phyloP scores from a whole-genome alignment of 2,113 vertebrate genomes.

The Dromiciops gliroides region DNA sequence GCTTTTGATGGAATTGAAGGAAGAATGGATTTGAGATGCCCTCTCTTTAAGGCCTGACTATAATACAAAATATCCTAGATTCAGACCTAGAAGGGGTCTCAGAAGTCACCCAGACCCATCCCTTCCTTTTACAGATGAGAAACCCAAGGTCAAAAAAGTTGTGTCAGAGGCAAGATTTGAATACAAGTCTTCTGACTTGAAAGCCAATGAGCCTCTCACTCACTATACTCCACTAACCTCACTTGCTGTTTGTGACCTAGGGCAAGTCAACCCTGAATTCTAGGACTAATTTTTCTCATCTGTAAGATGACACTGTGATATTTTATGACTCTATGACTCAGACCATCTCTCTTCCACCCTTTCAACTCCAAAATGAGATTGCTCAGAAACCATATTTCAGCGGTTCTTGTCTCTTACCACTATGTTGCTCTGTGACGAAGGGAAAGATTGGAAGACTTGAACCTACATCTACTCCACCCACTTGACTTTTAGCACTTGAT shows the following conservation, averaged over 20 bases:
- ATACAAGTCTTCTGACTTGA: background rate
- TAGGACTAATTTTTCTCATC: background rate
- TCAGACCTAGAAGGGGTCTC: background rate
- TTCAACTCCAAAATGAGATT: slow-evolving; percentile 46
- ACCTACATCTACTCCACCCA: background rate
- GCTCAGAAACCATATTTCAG: slow-evolving; percentile 62
- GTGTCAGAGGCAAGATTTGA: background rate
- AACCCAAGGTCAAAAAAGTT: background rate
- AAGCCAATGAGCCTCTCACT: background rate
- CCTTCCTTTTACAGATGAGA: background rate
- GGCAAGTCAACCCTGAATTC: background rate
- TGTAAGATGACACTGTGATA: background rate
- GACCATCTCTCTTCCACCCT: background rate
- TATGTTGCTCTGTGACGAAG: slow-evolving; percentile 36
- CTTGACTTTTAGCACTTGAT: slow-evolving; percentile 1
- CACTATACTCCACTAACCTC: too few relatives aligned
- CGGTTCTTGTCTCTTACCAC: slow-evolving; percentile 47
- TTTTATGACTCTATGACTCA: background rate
- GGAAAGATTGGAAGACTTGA: slow-evolving; percentile 29
- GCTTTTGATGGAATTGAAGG: background rate
- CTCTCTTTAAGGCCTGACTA: background rate
- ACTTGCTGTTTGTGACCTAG: background rate
- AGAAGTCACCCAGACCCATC: background rate
- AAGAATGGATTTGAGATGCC: slow-evolving; percentile 47
- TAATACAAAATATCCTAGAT: background rate